Evolutionary conservation across 2,888 invertebrate genomes (phyloP), one percentile per base, ranked within the genome.

Genomic region (Notodonta ziczac): DNA sequence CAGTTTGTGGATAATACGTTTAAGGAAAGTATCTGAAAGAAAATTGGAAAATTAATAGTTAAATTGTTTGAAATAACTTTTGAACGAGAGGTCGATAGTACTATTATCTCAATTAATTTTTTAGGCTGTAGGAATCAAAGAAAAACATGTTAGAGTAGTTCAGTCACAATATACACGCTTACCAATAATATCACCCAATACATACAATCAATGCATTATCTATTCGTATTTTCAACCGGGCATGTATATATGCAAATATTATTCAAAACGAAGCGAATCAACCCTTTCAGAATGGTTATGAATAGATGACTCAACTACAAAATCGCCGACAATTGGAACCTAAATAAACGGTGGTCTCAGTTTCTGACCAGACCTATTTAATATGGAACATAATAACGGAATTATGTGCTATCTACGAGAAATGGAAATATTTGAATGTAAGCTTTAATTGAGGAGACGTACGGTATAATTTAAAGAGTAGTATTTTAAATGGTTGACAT

Each of bases 221-320:
- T 10, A 50, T 16, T 50, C 16, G 5, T 4, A 9, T 16, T 50
- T 48, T 48, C 48, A 48, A 48, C 10, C 14, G 2, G 6, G 48
- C n/a, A n/a, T 9, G 9, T n/a, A 5, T 48, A n/a, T 48, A n/a
- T 52, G 9, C 50, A 9, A 50, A 50, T 50, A 16, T 52, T 52
- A 52, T 32, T 52, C 52, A 35, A 16, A 50, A n/a, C 14, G n/a
- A 48, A 24, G 32, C 52, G 32, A 13, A 52, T 8, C 52, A 7
- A 12, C 4, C 32, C 52, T 13, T 32, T 24, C 12, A 32, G 5
- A 52, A 32, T 32, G 32, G 32, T 32, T 32, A 32, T 52, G 32
- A 52, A 52, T 52, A 52, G 52, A 52, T 12, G 52, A 52, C 32
- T 52, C 52, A 8, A 52, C 52, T 52, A 52, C 13, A 52, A 52